phyloP scores from a whole-genome alignment of 2,888 invertebrate genomes.

The Hemithea aestivaria region DNA sequence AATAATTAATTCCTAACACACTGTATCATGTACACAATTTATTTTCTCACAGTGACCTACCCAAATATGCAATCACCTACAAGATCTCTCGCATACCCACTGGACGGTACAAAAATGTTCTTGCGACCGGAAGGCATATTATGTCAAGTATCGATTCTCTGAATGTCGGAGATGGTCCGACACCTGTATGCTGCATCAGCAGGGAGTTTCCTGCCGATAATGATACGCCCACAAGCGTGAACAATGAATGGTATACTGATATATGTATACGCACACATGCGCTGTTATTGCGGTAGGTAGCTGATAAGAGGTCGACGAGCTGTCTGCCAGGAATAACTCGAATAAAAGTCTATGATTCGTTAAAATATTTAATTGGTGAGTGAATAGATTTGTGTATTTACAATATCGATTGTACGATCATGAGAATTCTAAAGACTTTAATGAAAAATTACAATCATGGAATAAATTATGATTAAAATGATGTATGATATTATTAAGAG shows the following conservation, averaged over 20 bases:
- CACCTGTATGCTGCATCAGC: constrained; percentile 55
- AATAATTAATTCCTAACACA: too few relatives aligned
- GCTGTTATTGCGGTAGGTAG: constrained; percentile 8
- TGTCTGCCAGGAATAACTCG: constrained; percentile 23
- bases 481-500: too few relatives aligned
- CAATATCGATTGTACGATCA: too few relatives aligned
- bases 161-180: constrained; percentile 37
- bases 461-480: too few relatives aligned
- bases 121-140: constrained; percentile 36
- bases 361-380: too few relatives aligned
- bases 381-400: too few relatives aligned
- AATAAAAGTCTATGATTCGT: constrained; percentile 1
- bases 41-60: background rate
- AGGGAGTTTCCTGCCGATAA: constrained; percentile 57
- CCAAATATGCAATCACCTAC: too few relatives aligned
- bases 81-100: constrained; percentile 5
- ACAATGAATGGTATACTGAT: constrained; percentile 11
- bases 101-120: background rate
- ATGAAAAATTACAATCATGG: too few relatives aligned
- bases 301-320: constrained; percentile 29
- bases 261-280: constrained; percentile 16
- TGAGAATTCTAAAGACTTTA: too few relatives aligned
- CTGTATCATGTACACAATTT: too few relatives aligned
- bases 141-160: constrained; percentile 47
- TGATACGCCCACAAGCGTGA: constrained; percentile 15